phyloP scores from a whole-genome alignment of 2,888 invertebrate genomes.

The Dasysyrphus albostriatus region DNA sequence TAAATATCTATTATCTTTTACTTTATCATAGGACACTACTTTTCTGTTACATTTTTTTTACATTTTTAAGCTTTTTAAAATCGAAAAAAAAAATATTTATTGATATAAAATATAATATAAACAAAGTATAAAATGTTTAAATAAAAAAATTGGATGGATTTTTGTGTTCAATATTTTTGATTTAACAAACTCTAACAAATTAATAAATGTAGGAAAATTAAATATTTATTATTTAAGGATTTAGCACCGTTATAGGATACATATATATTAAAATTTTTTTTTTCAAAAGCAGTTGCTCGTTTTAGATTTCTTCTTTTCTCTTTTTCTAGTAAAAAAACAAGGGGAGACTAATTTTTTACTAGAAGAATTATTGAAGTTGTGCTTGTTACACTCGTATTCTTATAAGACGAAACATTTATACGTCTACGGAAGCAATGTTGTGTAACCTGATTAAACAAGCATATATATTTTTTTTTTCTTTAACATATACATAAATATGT shows the following conservation, averaged over 20 bases:
- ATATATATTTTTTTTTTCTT: not conserved
- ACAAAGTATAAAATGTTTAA: slow-evolving; percentile 43
- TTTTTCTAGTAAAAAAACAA: slow-evolving; percentile 31
- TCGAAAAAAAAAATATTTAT: slow-evolving; percentile 23
- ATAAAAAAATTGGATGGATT: slow-evolving; percentile 68
- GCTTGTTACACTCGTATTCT: not conserved
- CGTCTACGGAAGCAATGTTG: not conserved
- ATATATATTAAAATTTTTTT: slow-evolving; percentile 9
- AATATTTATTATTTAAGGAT: slow-evolving; percentile 76
- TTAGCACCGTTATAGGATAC: slow-evolving; percentile 83
- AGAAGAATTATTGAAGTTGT: slow-evolving; percentile 35
- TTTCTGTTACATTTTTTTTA: slow-evolving; percentile 43
- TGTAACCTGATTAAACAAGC: not conserved
- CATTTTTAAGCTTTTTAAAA: slow-evolving; percentile 54
- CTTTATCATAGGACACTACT: slow-evolving; percentile 30
- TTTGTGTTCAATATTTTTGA: slow-evolving; percentile 41
- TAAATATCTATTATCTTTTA: slow-evolving; percentile 50
- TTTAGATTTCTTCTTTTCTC: not conserved
- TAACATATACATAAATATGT: not conserved
- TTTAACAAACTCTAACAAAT: slow-evolving; percentile 45
- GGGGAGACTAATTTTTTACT: slow-evolving; percentile 52
- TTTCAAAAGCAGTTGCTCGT: not conserved
- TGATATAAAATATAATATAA: slow-evolving; percentile 40
- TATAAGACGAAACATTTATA: not conserved
- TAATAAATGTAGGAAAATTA: slow-evolving; percentile 49